These are phyloP conservation scores for Ochlodes sylvanus DNA, from an alignment of 2,888 invertebrate species.

Conservation along the genomic window DNA sequence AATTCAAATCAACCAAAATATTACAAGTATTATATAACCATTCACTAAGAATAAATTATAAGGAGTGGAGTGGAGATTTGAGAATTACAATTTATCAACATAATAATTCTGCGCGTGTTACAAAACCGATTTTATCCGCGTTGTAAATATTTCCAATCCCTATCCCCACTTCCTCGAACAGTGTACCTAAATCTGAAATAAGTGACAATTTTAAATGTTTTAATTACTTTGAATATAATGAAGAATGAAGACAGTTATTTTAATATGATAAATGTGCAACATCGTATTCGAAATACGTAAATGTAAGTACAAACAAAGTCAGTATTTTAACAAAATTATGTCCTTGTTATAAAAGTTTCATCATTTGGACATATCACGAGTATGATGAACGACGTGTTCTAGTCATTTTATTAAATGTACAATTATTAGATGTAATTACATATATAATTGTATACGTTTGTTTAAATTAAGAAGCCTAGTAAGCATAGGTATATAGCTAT, in stretches of 20 bases:
- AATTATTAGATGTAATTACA: slow-evolving; percentile 23
- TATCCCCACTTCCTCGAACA: too few species aligned
- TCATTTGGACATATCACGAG: slow-evolving; percentile 41
- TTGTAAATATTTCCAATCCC: too few species aligned
- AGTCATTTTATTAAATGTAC: slow-evolving; percentile 37
- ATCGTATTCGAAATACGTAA: slow-evolving; percentile 34
- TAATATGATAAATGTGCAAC: slow-evolving; percentile 2
- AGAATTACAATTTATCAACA: too few species aligned
- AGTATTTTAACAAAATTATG: slow-evolving; percentile 33
- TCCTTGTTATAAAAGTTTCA: slow-evolving; percentile 8
- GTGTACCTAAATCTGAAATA: neutral
- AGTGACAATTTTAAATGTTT: slow-evolving; percentile 1
- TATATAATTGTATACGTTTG: slow-evolving; percentile 13
- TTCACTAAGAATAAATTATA: too few species aligned
- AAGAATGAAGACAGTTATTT: neutral
- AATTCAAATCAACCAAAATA: too few species aligned
- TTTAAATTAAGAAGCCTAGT: neutral
- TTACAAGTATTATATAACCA: too few species aligned
- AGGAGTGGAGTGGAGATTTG: too few species aligned
- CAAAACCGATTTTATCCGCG: too few species aligned
- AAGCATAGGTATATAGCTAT: neutral
- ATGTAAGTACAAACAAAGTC: slow-evolving; percentile 29
- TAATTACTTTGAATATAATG: neutral
- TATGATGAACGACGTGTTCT: slow-evolving; percentile 41
- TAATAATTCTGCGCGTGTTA: too few species aligned